A percentile compares a stretch with the other conserved stretches of the same genome.
Conservation (phyloP, 1,140 invertebrate species). For the Vanessa tameamea region DNA sequence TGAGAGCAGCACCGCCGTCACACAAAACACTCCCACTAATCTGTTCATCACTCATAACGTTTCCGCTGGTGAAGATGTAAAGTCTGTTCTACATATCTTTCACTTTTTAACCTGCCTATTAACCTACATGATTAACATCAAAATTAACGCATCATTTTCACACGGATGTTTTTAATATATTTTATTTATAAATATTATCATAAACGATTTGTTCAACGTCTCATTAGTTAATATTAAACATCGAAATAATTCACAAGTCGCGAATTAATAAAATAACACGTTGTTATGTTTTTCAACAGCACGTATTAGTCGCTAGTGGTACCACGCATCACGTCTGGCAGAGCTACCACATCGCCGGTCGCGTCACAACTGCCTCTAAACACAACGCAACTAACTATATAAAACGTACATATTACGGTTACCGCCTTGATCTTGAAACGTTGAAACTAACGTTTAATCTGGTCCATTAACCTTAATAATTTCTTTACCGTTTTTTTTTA, state of each 20-base stretch:
- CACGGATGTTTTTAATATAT: too few species aligned
- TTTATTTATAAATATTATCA: too few species aligned
- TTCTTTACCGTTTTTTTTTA: not conserved
- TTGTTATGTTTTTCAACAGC: not conserved
- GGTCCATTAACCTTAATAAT: slow-evolving; percentile 13
- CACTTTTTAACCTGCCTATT: too few species aligned
- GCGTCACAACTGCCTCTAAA: slow-evolving; percentile 5
- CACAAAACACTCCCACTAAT: slow-evolving; percentile 20
- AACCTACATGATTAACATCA: too few species aligned
- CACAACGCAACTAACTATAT: not conserved
- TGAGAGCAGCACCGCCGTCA: slow-evolving; percentile 22
- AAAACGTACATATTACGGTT: not conserved
- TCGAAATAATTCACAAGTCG: too few species aligned
- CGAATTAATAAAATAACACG: not conserved
- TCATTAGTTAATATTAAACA: too few species aligned
- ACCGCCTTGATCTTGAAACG: slow-evolving; percentile 17
- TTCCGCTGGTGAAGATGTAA: not conserved
- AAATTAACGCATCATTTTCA: too few species aligned
- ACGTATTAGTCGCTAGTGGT: not conserved
- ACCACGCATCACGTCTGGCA: slow-evolving; percentile 2
- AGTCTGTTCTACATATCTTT: too few species aligned
- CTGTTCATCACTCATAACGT: slow-evolving; percentile 7
- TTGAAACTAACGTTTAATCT: slow-evolving; percentile 4
- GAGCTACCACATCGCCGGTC: not conserved
- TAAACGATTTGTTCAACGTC: too few species aligned